Evolutionary conservation across 2,888 invertebrate genomes (phyloP), one percentile per base, ranked within the genome.

Genomic region (Aphelenchoides bicaudatus): DNA sequence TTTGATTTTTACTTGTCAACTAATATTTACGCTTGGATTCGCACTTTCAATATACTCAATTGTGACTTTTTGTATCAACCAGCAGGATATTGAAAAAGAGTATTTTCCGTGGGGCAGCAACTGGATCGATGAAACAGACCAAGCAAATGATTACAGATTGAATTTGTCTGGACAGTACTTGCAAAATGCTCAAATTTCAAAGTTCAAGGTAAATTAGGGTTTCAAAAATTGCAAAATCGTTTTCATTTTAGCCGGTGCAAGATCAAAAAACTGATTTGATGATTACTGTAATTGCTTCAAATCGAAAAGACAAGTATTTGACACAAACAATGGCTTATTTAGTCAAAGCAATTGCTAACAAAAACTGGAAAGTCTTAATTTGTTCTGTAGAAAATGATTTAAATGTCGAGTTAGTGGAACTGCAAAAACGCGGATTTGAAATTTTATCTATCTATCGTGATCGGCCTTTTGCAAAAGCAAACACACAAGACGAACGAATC

Each of bases 401-500:
- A 6, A n/a, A 43, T n/a, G 43, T 6, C 21, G 43, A 43, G 23
- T n/a, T n/a, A n/a, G 23, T 21, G 21, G 43, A 43, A 19, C 8
- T 19, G 6, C 43, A 21, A 8, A 19, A 25, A 8, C 43, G 8
- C 16, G 25, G 25, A 6, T 43, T 43, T n/a, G 16, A 21, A 25
- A 21, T 43, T 25, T 21, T 25, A 8, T 43, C 25, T 25, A 19
- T n/a, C 23, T 8, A 43, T n/a, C 6, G 21, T 6, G 25, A 43
- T 25, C 43, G 43, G 21, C 25, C 43, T 6, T 43, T 43, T n/a
- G 10, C 23, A 25, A 19, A 19, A 10, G 10, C 43, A 6, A 25
- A 25, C 23, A 6, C 10, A 6, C 16, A 25, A 34, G 29, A 28
- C 21, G 31, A n/a, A 25, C 56, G 51, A 8, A 29, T 70, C 1